Base-by-base conservation (phyloP, 2,113 vertebrate species). In the Prietella phreatophila region DNA sequence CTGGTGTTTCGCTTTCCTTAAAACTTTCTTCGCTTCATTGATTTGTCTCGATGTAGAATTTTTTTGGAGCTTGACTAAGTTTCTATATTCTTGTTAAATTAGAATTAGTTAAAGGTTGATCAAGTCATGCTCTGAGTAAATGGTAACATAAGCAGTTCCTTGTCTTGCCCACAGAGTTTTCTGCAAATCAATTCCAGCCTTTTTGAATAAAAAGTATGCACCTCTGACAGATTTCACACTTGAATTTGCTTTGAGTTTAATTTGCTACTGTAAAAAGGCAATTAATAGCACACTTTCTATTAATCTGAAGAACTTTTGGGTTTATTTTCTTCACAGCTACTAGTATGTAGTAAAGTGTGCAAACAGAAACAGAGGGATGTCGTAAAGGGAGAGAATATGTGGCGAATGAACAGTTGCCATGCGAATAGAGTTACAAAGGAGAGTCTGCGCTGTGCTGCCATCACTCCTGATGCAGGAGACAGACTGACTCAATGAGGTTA, bases 381-480 rank as follows among this genome's bases (percentile, higher is more conserved):
- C 73, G 85, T 85, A 81, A 67, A 60, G 30, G 75, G 69, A 39
- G 88, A 90, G 89, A 92, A 91, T 92, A 91, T 93, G 89, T 93
- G 85, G 87, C 91, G 91, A 92, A 90, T 91, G 92, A 91, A 90
- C 91, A 91, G 92, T 95, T 93, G 89, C 92, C 90, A 93, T 93
- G 91, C 92, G 93, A 91, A 86, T 93, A 86, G 89, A 92, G 92
- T 90, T 76, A 89, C 87, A 91, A 90, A 86, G 47, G 90, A 50
- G 71, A 91, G 91, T 79, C 81, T 82, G 61, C 15, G 4, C 47
- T 63, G 25, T 50, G 69, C 90, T 92, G 86, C 92, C 91, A 92
- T 94, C 92, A 92, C 89, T 95, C 88, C 90, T 93, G 92, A 92
- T 93, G 91, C 91, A 92, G 91, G 90, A 93, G 92, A 93, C 92